These are phyloP conservation scores for Leptocoma aspasia DNA, from an alignment of 2,113 vertebrate species.

Conservation along the genomic window DNA sequence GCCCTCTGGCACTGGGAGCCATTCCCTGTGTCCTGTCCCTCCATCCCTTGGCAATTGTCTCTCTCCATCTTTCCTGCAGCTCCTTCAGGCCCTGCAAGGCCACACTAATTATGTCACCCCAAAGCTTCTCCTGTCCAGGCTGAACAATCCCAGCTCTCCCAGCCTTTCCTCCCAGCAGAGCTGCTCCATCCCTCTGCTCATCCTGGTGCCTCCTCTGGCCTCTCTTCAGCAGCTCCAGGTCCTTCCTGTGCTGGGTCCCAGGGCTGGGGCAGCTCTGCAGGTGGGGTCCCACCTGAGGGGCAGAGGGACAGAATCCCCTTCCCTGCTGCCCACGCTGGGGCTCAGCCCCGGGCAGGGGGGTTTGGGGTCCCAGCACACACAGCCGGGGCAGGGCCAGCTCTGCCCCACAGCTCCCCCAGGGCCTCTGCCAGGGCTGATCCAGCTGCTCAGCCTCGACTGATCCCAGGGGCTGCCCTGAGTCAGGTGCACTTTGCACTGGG, in stretches of 20 bases:
- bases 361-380: not conserved
- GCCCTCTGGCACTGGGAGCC: not conserved
- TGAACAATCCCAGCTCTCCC: not conserved
- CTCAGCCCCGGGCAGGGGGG: not conserved
- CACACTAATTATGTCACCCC: not conserved
- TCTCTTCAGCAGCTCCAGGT: not conserved
- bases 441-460: not conserved
- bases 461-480: accelerated
- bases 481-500: not conserved
- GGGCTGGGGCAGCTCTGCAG: not conserved
- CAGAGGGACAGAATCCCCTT: not conserved
- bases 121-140: not conserved
- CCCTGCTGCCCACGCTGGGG: not conserved
- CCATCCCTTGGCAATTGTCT: not conserved
- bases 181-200: not conserved
- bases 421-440: not conserved
- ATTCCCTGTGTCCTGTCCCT: not conserved
- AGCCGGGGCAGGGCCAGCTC: not conserved
- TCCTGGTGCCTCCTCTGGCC: not conserved
- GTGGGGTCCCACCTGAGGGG: not conserved
- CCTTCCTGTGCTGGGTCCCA: not conserved
- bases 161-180: not conserved
- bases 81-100: not conserved
- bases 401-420: not conserved
- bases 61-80: not conserved